Evolutionary conservation across 1,140 invertebrate species (phyloP), one percentile per base, ranked within the genome.

Genomic region (Drosophila kurseongensis): DNA sequence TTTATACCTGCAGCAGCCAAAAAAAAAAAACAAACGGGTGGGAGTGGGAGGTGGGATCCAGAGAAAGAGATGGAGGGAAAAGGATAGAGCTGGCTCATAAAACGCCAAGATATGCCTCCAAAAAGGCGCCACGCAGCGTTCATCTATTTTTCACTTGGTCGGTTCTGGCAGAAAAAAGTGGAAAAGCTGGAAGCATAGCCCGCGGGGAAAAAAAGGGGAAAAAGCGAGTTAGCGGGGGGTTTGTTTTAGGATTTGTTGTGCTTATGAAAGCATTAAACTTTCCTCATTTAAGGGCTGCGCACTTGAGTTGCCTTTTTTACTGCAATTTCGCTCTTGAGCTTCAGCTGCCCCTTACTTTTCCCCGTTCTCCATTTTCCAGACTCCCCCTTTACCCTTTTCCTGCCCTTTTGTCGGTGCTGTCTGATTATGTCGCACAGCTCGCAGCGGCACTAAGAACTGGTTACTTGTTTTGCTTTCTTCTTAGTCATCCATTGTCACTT

Each of bases 201-300:
- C 12, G 7, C 62, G 56, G 35, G 35, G 14, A 23, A 10, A 7
- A 9, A 1, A 51, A 13, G 54, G 27, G 27, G 10, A 14, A 35
- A 35, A 35, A 14, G 48, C 48, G 48, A 42, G 44, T 44, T 41
- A 48, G 38, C n/a, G 60, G 13, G 54, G 61, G 67, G 55, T 61
- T 89, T 89, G 80, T 80, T 86, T 88, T 84, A 80, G 83, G 83
- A 88, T 89, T 88, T 88, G 84, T 88, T 88, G 84, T 88, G 84
- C 84, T 88, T 88, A 88, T 88, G 84, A 88, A 88, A 84, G 84
- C 85, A 89, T 89, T 89, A 89, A 89, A 89, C 84, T 89, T 89
- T 89, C 84, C 84, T 89, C 84, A 89, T 89, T 89, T 89, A 84
- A 89, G 84, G 76, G 69, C 73, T 66, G 74, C 83, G 84, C 84